Evolutionary conservation across 2,113 vertebrate species (phyloP).

Genomic region (Phoxinus phoxinus): DNA sequence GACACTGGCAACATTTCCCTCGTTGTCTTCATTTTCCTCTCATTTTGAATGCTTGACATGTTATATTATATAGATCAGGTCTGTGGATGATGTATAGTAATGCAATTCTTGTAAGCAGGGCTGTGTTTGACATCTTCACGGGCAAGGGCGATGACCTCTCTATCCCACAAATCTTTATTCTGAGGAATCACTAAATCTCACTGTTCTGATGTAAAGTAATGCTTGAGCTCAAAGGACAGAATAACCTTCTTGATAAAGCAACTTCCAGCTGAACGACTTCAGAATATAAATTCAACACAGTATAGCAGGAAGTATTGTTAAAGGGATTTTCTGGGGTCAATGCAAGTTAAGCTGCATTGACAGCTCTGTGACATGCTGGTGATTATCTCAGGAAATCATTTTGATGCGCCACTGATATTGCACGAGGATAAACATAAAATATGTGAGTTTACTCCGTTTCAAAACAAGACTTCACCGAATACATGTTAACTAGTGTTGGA

Average conservation of each 20-base stretch:
- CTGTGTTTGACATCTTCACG: constrained; percentile 36
- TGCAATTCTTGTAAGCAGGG: constrained; percentile 38
- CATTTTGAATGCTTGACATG: constrained; percentile 40
- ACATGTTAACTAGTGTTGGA: neutral
- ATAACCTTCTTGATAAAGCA: constrained; percentile 52
- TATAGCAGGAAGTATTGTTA: constrained; percentile 5
- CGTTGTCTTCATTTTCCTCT: constrained; percentile 35
- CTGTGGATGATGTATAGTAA: constrained; percentile 44
- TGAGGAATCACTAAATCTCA: constrained; percentile 15
- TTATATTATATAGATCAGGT: constrained; percentile 33
- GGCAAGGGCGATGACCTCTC: constrained; percentile 35
- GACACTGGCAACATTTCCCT: constrained; percentile 33
- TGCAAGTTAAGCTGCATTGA: neutral
- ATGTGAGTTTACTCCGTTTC: neutral
- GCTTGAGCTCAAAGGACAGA: constrained; percentile 42
- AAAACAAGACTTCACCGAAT: neutral
- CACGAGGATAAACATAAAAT: neutral
- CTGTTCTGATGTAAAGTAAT: constrained; percentile 23
- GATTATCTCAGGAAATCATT: neutral
- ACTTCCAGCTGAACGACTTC: neutral
- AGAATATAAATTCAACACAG: constrained; percentile 26
- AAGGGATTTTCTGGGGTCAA: neutral
- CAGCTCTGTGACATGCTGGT: neutral
- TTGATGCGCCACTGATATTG: neutral
- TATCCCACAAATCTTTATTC: constrained; percentile 18